phyloP scores from a whole-genome alignment of 2,797 vertebrate genomes.

The Platalea minor region DNA sequence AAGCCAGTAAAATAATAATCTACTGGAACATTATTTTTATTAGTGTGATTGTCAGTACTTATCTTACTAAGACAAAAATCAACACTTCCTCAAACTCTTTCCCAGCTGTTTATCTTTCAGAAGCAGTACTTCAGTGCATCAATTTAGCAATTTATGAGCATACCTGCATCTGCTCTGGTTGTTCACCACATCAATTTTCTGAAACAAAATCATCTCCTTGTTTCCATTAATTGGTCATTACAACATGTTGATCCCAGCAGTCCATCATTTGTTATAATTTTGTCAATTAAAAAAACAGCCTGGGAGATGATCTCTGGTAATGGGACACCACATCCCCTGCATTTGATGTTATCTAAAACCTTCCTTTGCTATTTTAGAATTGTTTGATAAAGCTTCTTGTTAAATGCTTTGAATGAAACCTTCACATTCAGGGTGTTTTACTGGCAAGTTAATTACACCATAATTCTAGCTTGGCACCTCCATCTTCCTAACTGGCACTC shows the following conservation, averaged over 20 bases:
- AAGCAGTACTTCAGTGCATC: neutral
- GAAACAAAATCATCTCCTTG: constrained; percentile 10
- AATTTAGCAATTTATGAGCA: neutral
- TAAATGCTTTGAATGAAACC: neutral
- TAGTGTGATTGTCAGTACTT: neutral
- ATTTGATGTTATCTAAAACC: neutral
- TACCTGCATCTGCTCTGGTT: constrained; percentile 1
- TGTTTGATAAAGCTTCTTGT: neutral
- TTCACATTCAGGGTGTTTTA: neutral
- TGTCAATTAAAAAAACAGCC: neutral
- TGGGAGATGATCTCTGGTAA: neutral
- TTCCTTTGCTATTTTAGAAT: neutral
- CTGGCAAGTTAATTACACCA: neutral
- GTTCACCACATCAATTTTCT: constrained; percentile 14
- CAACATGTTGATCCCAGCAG: neutral
- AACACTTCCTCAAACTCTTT: neutral
- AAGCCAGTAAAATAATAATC: constrained; percentile 2
- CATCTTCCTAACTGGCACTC: neutral
- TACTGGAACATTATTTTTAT: neutral
- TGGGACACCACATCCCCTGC: neutral
- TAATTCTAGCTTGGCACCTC: neutral
- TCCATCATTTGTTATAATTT: neutral
- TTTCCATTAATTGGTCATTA: constrained; percentile 26
- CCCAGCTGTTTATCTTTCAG: constrained; percentile 24
- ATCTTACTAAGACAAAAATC: neutral